Conservation (phyloP, 2,113 vertebrate genomes). For the Pygoscelis adeliae region DNA sequence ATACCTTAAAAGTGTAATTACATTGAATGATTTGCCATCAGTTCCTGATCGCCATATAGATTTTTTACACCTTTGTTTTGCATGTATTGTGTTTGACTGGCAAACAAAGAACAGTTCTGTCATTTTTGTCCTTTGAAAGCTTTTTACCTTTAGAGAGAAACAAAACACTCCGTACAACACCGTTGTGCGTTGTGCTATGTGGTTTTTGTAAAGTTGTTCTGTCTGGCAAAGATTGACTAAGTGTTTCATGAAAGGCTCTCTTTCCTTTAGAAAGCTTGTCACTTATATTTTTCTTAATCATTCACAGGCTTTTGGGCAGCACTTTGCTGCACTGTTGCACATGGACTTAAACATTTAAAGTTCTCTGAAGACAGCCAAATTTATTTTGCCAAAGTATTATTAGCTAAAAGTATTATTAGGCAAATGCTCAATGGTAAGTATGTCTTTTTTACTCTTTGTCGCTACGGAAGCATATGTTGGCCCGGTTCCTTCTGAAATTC, state of each 20-base stretch:
- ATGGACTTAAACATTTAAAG: background rate
- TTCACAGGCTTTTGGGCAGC: background rate
- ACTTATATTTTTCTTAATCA: background rate
- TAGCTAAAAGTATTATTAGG: background rate
- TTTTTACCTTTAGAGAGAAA: background rate
- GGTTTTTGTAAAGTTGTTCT: background rate
- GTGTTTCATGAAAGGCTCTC: background rate
- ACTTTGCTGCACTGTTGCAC: background rate
- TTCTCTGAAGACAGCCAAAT: background rate
- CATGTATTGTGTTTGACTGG: background rate
- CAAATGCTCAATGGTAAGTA: background rate
- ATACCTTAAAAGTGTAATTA: background rate
- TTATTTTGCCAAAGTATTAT: background rate
- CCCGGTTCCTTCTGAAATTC: background rate
- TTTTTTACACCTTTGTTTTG: background rate
- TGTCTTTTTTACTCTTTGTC: background rate
- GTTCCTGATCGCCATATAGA: background rate
- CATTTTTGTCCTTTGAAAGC: background rate
- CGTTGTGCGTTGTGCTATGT: rapidly evolving
- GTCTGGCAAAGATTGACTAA: background rate
- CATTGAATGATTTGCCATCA: background rate
- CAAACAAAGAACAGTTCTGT: background rate
- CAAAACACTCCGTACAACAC: background rate
- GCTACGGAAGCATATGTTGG: background rate
- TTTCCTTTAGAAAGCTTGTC: background rate